Conservation (phyloP, 2,797 vertebrate species). For the Thamnophis elegans region DNA sequence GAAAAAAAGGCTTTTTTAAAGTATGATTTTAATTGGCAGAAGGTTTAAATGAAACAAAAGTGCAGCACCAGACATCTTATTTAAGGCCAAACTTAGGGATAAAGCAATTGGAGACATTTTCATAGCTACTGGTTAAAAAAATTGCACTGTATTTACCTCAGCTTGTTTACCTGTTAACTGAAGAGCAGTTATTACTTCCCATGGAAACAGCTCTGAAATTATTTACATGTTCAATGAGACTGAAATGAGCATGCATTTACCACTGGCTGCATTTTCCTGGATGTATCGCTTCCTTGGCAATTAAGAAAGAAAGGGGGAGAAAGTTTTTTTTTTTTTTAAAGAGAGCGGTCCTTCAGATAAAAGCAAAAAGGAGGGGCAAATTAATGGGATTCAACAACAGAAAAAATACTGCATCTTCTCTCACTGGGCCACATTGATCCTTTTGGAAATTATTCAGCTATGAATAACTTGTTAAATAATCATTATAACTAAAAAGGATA, state of each 20-base stretch:
- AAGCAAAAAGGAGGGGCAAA: neutral
- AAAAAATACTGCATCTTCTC: neutral
- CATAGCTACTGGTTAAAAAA: neutral
- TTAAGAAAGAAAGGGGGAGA: neutral
- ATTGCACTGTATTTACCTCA: neutral
- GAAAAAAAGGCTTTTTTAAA: neutral
- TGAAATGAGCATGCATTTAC: neutral
- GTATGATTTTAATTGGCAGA: neutral
- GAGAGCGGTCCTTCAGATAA: neutral
- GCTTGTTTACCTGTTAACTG: neutral
- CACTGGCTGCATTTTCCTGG: neutral
- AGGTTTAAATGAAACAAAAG: neutral
- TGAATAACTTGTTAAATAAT: slow-evolving; percentile 9
- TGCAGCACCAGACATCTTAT: neutral
- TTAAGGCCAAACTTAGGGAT: neutral
- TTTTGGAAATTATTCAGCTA: neutral
- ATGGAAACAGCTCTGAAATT: slow-evolving; percentile 1
- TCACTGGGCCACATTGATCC: neutral
- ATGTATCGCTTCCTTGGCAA: neutral
- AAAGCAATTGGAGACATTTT: neutral
- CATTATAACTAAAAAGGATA: neutral
- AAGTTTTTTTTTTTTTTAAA: neutral
- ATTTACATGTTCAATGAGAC: neutral
- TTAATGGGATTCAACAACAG: neutral
- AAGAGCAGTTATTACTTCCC: neutral